Base-by-base conservation (phyloP, 2,113 vertebrate genomes). In the Emydocephalus ijimae region DNA sequence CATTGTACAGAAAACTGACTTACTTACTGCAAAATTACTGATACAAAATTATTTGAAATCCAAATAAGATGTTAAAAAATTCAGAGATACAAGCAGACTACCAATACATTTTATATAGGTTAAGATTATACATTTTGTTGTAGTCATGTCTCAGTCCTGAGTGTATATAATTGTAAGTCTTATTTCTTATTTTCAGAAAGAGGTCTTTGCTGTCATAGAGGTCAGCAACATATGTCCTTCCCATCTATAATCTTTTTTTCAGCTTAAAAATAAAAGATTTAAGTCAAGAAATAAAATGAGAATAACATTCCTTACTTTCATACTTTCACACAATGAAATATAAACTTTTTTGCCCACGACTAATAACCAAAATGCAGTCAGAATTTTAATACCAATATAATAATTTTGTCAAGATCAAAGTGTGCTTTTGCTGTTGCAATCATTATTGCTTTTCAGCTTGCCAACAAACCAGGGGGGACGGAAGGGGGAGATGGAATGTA, bases 161-260 rank as follows among this genome's bases (percentile, higher is more conserved):
- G 48, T 1, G 29, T 85, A 94, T 48, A 85, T 88, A 91, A 92
- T 92, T 93, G 48, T 0, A 95, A 90, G 85, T 93, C 95, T 92
- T 94, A 94, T 95, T 97, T 97, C 81, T 90, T 88, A 95, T 96
- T 96, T 94, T 93, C 94, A 26, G 91, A 93, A 94, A 64, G 96
- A 96, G 89, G 93, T 96, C 96, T 96, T 96, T 94, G 86, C 93
- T 96, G 93, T 96, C 39, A 0, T 61, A 95, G 94, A 96, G 96
- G 96, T 96, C 96, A 97, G 94, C 50, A 54, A 95, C 95, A 96
- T 95, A 96, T 96, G 94, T 95, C 94, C 94, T 96, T 96, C 93
- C 96, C 97, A 97, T 97, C 96, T 97, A 96, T 95, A 93, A 92
- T 94, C 95, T 96, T 96, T 96, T 96, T 97, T 96, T 88, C 92